These are phyloP conservation scores for Gallinago media DNA, from an alignment of 2,113 vertebrate species.

Conservation along the genomic window DNA sequence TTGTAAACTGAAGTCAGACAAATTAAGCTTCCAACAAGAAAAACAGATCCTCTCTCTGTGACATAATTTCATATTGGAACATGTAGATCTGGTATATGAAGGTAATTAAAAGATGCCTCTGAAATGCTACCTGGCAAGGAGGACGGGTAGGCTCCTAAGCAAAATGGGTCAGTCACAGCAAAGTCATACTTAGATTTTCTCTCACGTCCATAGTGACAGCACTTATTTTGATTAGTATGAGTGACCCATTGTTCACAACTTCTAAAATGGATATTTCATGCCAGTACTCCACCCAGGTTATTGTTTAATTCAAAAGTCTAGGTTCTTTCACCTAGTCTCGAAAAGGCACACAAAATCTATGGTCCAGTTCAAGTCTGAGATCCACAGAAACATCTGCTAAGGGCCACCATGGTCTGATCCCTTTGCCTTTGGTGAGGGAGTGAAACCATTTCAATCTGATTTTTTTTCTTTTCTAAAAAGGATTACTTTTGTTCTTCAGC, in stretches of 20 bases:
- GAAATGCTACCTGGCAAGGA: neutral
- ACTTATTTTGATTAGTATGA: neutral
- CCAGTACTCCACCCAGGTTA: neutral
- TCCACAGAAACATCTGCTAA: neutral
- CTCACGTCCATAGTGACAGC: neutral
- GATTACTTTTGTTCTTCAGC: neutral
- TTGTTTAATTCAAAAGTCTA: neutral
- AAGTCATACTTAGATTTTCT: neutral
- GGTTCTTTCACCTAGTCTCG: neutral
- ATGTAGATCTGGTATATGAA: neutral
- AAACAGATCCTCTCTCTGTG: neutral
- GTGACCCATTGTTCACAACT: neutral
- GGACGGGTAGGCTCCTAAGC: neutral
- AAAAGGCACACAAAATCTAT: neutral
- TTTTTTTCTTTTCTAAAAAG: neutral
- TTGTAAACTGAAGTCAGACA: neutral
- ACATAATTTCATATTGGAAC: neutral
- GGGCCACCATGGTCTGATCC: neutral
- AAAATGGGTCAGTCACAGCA: neutral
- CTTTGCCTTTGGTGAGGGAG: neutral
- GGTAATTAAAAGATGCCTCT: neutral
- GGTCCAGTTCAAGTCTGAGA: neutral
- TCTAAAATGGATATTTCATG: neutral
- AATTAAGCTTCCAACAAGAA: neutral
- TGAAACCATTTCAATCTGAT: neutral